phyloP scores from a whole-genome alignment of 2,888 invertebrate genomes.

The Poecilobothrus nobilitatus region DNA sequence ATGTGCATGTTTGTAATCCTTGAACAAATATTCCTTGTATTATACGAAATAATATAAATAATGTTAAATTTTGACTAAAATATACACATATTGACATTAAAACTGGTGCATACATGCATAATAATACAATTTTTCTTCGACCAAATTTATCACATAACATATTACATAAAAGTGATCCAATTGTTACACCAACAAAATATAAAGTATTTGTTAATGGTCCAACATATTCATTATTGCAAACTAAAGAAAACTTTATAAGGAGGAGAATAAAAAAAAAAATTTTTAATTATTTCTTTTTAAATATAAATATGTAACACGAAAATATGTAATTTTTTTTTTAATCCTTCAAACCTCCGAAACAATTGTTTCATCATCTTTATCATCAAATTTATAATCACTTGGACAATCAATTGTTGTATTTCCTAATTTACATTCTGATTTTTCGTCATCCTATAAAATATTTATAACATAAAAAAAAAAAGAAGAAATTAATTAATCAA shows the following conservation, averaged over 20 bases:
- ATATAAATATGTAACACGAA: not conserved
- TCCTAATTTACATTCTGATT: slow-evolving; percentile 19
- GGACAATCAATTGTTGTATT: slow-evolving; percentile 25
- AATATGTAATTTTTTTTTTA: not conserved
- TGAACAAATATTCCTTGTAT: slow-evolving; percentile 45
- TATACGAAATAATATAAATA: slow-evolving; percentile 40
- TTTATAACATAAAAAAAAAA: too few relatives aligned
- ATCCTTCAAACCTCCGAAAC: slow-evolving; percentile 25
- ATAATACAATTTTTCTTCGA: slow-evolving; percentile 40
- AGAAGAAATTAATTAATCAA: too few relatives aligned
- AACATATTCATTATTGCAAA: slow-evolving; percentile 39
- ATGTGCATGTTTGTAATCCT: slow-evolving; percentile 47
- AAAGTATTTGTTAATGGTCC: slow-evolving; percentile 35
- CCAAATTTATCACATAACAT: slow-evolving; percentile 42
- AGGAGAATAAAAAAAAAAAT: not conserved
- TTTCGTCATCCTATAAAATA: slow-evolving; percentile 16
- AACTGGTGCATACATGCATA: slow-evolving; percentile 42
- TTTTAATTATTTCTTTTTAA: not conserved
- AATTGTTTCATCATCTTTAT: slow-evolving; percentile 25
- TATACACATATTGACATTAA: slow-evolving; percentile 29
- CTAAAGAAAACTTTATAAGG: slow-evolving; percentile 35
- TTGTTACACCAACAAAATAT: slow-evolving; percentile 41
- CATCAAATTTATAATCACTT: slow-evolving; percentile 30
- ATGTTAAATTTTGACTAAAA: slow-evolving; percentile 32
- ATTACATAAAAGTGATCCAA: slow-evolving; percentile 43